Evolutionary conservation across 1,140 invertebrate genomes (phyloP).

Genomic region (Drosophila nikananu): DNA sequence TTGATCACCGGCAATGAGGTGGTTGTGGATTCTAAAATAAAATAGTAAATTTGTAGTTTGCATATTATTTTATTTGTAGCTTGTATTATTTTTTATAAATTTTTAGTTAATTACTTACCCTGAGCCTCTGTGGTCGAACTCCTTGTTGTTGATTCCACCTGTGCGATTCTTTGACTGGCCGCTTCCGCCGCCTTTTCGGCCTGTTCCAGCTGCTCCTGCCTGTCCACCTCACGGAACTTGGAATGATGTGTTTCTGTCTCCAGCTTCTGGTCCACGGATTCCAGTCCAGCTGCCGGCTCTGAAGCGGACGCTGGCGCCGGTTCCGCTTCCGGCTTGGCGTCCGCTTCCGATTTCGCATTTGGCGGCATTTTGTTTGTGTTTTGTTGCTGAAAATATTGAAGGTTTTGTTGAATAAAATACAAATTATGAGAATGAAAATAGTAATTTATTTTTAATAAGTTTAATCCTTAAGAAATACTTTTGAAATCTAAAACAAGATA

Average conservation of each 20-base stretch:
- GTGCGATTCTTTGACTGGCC: slow-evolving; percentile 77
- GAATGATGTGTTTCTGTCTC: slow-evolving; percentile 72
- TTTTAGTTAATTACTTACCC: slow-evolving; percentile 38
- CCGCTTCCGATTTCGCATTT: slow-evolving; percentile 73
- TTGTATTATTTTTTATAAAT: background rate
- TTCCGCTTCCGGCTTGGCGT: slow-evolving; percentile 62
- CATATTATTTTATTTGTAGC: background rate
- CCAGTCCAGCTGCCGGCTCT: slow-evolving; percentile 61
- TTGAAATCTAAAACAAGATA: no score
- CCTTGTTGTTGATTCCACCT: slow-evolving; percentile 73
- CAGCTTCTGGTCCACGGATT: slow-evolving; percentile 69
- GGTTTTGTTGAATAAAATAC: no score
- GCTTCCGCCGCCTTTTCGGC: slow-evolving; percentile 57
- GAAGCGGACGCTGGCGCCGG: slow-evolving; percentile 72
- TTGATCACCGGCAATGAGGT: slow-evolving; percentile 72
- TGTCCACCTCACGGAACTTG: slow-evolving; percentile 69
- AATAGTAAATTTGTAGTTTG: background rate
- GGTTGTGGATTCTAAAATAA: slow-evolving; percentile 60
- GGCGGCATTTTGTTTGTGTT: slow-evolving; percentile 79
- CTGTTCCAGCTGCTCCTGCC: slow-evolving; percentile 45
- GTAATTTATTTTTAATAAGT: no score
- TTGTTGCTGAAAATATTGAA: slow-evolving; percentile 23
- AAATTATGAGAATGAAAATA: background rate
- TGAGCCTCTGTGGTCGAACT: slow-evolving; percentile 76
- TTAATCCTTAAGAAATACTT: no score